A percentile compares a stretch with the other conserved stretches of the same genome.
Evolutionary conservation across 1,140 invertebrate species (phyloP).

Genomic region (Armadillidium nasatum): DNA sequence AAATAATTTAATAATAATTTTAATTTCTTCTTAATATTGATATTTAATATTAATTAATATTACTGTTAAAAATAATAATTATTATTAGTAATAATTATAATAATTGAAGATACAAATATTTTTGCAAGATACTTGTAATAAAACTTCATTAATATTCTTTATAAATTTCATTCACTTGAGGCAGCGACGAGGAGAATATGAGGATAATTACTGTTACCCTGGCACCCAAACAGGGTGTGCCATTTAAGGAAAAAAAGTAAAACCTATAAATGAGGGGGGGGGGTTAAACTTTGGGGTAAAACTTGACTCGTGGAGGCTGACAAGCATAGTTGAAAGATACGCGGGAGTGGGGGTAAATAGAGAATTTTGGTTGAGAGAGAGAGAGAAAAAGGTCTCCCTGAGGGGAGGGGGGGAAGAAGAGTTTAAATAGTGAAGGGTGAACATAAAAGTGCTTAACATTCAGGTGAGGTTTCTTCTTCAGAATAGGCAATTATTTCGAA

Average conservation of each 20-base stretch:
- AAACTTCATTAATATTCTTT: too few relatives aligned
- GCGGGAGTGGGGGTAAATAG: not conserved
- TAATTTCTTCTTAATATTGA: too few relatives aligned
- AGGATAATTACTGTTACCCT: too few relatives aligned
- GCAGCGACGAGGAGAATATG: too few relatives aligned
- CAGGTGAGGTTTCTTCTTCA: not conserved
- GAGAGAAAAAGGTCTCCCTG: not conserved
- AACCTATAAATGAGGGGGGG: not conserved
- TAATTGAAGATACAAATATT: too few relatives aligned
- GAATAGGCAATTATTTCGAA: constrained; percentile 6
- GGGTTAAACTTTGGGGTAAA: not conserved
- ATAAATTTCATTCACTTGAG: too few relatives aligned
- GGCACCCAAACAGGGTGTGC: not conserved
- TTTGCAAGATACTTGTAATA: too few relatives aligned
- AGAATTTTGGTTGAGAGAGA: not conserved
- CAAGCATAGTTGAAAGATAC: not conserved
- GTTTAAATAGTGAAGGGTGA: not conserved
- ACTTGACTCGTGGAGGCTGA: too few relatives aligned
- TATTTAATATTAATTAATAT: too few relatives aligned
- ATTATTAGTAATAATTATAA: too few relatives aligned
- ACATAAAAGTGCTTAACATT: not conserved
- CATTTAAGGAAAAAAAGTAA: not conserved
- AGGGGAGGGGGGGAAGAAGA: not conserved
- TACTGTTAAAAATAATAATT: too few relatives aligned
- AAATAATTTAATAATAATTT: too few relatives aligned